A percentile compares a stretch with the other conserved stretches of the same genome.
These are phyloP conservation scores for Peromyscus aztecus DNA, from an alignment of 2,797 vertebrate species.

Conservation along the genomic window DNA sequence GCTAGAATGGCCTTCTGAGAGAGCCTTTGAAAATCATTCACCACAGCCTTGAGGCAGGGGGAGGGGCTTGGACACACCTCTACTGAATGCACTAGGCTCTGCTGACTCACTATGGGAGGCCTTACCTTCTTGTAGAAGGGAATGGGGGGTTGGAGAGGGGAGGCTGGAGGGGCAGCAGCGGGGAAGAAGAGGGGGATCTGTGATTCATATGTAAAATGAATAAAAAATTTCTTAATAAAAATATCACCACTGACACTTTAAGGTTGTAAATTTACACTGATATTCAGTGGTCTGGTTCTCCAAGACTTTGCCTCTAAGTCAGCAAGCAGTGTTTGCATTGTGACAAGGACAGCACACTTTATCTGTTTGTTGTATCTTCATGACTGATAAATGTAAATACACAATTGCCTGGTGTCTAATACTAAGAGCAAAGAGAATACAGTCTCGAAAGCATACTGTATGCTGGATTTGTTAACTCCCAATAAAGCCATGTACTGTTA, in stretches of 20 bases:
- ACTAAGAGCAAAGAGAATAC: neutral
- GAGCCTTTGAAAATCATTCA: conserved; percentile 25
- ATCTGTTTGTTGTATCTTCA: neutral
- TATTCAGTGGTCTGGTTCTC: conserved; percentile 64
- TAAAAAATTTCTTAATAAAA: too few species aligned
- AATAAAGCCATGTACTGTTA: too few species aligned
- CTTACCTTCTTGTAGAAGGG: too few species aligned
- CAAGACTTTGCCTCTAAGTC: conserved; percentile 75
- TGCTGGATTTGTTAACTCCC: neutral
- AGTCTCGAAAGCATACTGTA: neutral
- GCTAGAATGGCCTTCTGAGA: neutral
- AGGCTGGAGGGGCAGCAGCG: too few species aligned
- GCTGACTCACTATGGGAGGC: too few species aligned
- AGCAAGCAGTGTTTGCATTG: conserved; percentile 18
- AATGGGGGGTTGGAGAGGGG: too few species aligned
- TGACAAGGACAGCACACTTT: neutral
- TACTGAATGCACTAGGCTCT: too few species aligned
- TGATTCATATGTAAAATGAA: too few species aligned
- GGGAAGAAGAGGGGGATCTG: too few species aligned
- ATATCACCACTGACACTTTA: conserved; percentile 59
- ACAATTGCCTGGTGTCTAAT: neutral
- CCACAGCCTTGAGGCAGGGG: neutral
- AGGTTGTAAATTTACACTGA: conserved; percentile 77
- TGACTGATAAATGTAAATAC: too few species aligned
- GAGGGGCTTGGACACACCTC: too few species aligned